These are phyloP conservation scores for Stegana nigrithorax DNA, from an alignment of 2,888 invertebrate species.

Conservation along the genomic window DNA sequence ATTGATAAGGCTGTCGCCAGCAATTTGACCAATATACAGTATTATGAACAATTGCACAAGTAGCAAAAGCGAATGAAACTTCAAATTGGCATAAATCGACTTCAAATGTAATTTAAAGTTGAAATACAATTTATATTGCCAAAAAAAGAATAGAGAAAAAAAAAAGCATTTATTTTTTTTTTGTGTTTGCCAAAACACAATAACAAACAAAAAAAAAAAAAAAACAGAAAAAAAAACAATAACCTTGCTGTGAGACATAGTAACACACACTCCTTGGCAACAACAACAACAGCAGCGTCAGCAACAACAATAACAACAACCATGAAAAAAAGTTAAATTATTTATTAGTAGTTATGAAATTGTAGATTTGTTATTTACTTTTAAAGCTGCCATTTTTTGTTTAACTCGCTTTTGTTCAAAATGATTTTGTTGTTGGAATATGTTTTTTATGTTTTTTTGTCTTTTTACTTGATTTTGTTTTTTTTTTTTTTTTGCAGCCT, in stretches of 20 bases:
- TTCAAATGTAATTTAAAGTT: constrained; percentile 40
- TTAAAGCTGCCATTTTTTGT: neutral
- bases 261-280: constrained; percentile 31
- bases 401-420: too few species aligned
- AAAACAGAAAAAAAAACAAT: constrained; percentile 14
- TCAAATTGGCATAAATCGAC: constrained; percentile 52
- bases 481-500: constrained; percentile 37
- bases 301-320: neutral
- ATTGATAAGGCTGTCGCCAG: constrained; percentile 40
- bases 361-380: constrained; percentile 21
- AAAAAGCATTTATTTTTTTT: too few species aligned
- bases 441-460: constrained; percentile 27
- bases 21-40: neutral
- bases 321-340: constrained; percentile 4
- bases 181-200: too few species aligned
- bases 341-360: constrained; percentile 18
- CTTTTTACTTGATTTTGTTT: constrained; percentile 23
- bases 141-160: constrained; percentile 38
- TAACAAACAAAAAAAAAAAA: constrained; percentile 6
- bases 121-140: constrained; percentile 48
- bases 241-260: constrained; percentile 50
- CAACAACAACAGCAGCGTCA: constrained; percentile 7
- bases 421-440: constrained; percentile 2
- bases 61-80: neutral
- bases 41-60: neutral